Base-by-base conservation (phyloP, 2,888 invertebrate species). In the Calameuta pallipes region DNA sequence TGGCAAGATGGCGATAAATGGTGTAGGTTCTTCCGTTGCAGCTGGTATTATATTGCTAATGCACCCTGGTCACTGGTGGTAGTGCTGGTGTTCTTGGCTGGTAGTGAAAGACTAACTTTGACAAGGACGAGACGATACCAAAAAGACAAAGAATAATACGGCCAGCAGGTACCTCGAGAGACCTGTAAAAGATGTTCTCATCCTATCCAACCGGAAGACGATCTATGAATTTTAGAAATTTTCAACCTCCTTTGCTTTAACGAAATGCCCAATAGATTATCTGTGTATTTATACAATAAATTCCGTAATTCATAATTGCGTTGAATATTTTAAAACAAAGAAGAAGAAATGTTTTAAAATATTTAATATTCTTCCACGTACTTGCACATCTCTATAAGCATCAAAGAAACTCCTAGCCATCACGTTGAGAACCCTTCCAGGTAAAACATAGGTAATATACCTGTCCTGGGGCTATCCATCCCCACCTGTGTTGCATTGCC, bases 371-470 rank as follows among this genome's bases (percentile, higher is more conserved):
- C 15, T 41, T 15, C 23, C 9, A 56, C 23, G 41, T 41, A 41
- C 15, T 41, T 56, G 23, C 56, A 56, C 56, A 56, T 23, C 23
- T 41, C 23, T 56, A 56, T 56, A 56, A 56, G 9, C 56, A 56
- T 56, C 56, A 23, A 9, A 23, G 56, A 56, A 56, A 56, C 71
- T 71, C 71, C 2, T 71, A 34, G 9, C 71, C 56, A 31, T 71
- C 68, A 12, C n/a, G 74, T 86, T 85, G 85, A 85, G 85, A 82
- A 86, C 86, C 85, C 77, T 84, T 85, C 83, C 75, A 75, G 82
- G 82, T 86, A 86, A 86, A 85, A 86, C 85, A 82, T 83, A 85
- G 85, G 85, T 85, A 86, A 83, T 82, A 83, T 89, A 87, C 87
- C 87, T 88, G 87, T 84, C 83, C 9, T 74, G 83, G 75, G 83